These are phyloP conservation scores for Xestia c-nigrum DNA, from an alignment of 2,888 invertebrate species.

Conservation along the genomic window DNA sequence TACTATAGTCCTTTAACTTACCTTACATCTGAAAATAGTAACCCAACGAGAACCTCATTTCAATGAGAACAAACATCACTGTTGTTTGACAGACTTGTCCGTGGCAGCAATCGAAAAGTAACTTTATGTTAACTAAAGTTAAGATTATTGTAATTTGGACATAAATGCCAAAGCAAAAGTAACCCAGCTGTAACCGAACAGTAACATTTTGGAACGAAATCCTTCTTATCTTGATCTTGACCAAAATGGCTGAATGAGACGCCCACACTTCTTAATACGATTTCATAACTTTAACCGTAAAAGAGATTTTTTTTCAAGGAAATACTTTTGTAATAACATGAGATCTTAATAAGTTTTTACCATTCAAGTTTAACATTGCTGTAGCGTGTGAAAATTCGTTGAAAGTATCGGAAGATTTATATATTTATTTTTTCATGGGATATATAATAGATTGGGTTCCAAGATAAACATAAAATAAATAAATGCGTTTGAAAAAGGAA, in stretches of 20 bases:
- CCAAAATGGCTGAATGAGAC: background rate
- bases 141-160: background rate
- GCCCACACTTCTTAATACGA: background rate
- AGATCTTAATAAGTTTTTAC: constrained; percentile 16
- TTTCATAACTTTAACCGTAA: background rate
- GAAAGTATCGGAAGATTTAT: background rate
- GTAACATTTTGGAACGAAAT: background rate
- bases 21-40: background rate
- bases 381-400: constrained; percentile 1
- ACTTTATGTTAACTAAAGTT: background rate
- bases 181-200: background rate
- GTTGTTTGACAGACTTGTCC: background rate
- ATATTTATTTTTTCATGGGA: too few species aligned
- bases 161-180: background rate
- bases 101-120: background rate
- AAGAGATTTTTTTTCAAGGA: background rate
- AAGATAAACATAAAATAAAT: too few species aligned
- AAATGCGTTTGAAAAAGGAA: too few species aligned
- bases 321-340: constrained; percentile 13
- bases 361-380: constrained; percentile 7
- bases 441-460: too few species aligned
- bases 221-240: background rate
- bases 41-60: background rate
- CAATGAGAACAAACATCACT: background rate
- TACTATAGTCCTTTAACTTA: background rate